These are phyloP conservation scores for Stomorhina lunata DNA, from an alignment of 2,888 invertebrate species.

Conservation along the genomic window DNA sequence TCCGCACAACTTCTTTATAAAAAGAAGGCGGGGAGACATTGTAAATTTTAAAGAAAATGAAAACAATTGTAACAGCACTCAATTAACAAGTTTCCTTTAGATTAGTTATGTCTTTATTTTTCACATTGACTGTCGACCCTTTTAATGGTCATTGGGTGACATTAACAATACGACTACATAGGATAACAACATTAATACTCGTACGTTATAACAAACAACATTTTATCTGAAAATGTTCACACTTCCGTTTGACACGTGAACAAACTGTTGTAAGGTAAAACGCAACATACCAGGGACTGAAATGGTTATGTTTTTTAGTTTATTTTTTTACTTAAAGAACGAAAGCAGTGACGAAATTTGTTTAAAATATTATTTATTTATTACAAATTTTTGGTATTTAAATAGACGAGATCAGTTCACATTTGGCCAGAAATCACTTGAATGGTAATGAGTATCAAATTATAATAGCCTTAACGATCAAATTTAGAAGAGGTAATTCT, in stretches of 20 bases:
- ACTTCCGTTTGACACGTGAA: slow-evolving; percentile 70
- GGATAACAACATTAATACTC: slow-evolving; percentile 45
- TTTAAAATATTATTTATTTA: too few species aligned
- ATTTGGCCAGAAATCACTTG: too few species aligned
- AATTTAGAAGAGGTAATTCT: too few species aligned
- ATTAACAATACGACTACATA: slow-evolving; percentile 49
- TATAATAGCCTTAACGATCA: too few species aligned
- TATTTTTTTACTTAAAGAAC: too few species aligned
- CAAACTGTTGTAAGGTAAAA: slow-evolving; percentile 55
- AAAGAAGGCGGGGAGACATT: not conserved
- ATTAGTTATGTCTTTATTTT: not conserved
- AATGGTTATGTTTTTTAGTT: too few species aligned
- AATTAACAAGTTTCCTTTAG: not conserved
- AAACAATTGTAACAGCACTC: not conserved
- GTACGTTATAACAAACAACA: slow-evolving; percentile 55
- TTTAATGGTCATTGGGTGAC: slow-evolving; percentile 52
- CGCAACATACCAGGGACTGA: slow-evolving; percentile 17
- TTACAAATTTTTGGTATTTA: too few species aligned
- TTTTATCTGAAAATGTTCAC: slow-evolving; percentile 69
- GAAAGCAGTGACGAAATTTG: too few species aligned
- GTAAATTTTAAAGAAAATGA: too few species aligned
- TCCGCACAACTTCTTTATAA: not conserved
- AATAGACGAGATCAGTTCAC: too few species aligned
- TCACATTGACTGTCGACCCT: slow-evolving; percentile 18
- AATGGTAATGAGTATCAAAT: too few species aligned